These are phyloP conservation scores for Halichondria panicea DNA, from an alignment of 37 sponge, comb jelly and placozoan species.

Conservation along the genomic window DNA sequence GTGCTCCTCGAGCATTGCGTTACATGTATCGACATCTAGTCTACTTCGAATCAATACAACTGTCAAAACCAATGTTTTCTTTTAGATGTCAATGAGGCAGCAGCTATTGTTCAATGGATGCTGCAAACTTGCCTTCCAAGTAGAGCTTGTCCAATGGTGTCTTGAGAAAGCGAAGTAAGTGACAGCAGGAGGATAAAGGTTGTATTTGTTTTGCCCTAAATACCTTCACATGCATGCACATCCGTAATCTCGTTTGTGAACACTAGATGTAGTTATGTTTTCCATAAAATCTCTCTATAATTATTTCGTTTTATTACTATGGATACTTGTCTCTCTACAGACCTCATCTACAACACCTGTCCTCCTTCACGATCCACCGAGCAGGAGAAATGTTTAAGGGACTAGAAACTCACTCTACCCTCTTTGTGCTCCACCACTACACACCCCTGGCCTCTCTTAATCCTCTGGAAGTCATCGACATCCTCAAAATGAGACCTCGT, in stretches of 20 bases:
- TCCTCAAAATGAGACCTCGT: slow-evolving; percentile 72
- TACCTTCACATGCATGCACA: neutral
- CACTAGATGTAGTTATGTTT: too few relatives aligned
- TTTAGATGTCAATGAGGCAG: slow-evolving; percentile 59
- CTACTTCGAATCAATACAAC: too few relatives aligned
- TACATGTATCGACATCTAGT: too few relatives aligned
- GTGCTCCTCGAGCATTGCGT: too few relatives aligned
- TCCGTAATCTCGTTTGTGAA: neutral
- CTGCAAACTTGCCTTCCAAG: slow-evolving; percentile 83
- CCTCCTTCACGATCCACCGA: slow-evolving; percentile 1
- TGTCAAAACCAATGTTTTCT: too few relatives aligned
- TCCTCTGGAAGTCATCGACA: slow-evolving; percentile 80
- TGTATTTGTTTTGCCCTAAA: neutral
- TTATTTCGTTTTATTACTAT: neutral
- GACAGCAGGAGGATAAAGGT: neutral
- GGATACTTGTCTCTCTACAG: neutral
- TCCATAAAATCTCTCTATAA: too few relatives aligned
- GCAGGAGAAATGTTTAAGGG: slow-evolving; percentile 89
- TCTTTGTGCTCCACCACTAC: slow-evolving; percentile 87
- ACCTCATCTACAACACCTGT: slow-evolving; percentile 14
- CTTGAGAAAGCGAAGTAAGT: slow-evolving; percentile 82
- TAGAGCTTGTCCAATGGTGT: slow-evolving; percentile 93
- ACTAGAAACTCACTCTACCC: slow-evolving; percentile 88
- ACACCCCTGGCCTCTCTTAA: slow-evolving; percentile 78
- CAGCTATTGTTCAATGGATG: slow-evolving; percentile 75